These are phyloP conservation scores for Orthonevra nobilis DNA, from an alignment of 2,888 invertebrate species.

Conservation along the genomic window DNA sequence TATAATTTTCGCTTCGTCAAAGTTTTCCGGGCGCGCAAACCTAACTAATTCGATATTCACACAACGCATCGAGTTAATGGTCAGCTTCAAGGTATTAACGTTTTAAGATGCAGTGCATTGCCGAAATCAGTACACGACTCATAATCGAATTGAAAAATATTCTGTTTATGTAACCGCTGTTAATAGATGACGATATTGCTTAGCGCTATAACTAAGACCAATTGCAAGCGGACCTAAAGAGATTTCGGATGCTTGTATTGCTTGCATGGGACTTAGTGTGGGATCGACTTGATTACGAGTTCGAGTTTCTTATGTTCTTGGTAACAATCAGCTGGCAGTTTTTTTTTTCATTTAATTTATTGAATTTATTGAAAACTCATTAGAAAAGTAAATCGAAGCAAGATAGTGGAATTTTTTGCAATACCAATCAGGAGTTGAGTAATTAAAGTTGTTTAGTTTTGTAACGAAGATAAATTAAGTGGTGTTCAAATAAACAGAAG, in stretches of 20 bases:
- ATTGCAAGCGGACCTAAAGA: constrained; percentile 29
- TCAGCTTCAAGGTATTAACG: constrained; percentile 37
- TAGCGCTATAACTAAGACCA: too few relatives aligned
- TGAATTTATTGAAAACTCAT: too few relatives aligned
- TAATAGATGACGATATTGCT: too few relatives aligned
- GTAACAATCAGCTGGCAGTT: too few relatives aligned
- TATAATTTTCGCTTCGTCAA: constrained; percentile 37
- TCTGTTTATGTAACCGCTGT: constrained; percentile 26
- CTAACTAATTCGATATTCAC: constrained; percentile 47
- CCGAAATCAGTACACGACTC: constrained; percentile 13
- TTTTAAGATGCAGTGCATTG: constrained; percentile 26
- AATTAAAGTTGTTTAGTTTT: constrained; percentile 15
- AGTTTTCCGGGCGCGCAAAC: constrained; percentile 31
- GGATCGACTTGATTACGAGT: background rate
- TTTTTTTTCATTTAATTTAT: constrained; percentile 15
- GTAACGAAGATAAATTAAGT: constrained; percentile 9
- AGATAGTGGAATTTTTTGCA: constrained; percentile 6
- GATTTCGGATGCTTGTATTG: constrained; percentile 3
- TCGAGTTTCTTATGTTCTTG: too few relatives aligned
- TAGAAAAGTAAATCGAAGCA: too few relatives aligned
- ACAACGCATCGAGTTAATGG: constrained; percentile 35
- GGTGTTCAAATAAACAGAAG: constrained; percentile 18
- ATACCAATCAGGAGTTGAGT: background rate
- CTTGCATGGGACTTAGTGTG: background rate
- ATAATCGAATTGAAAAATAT: background rate